Evolutionary conservation across 2,797 vertebrate species (phyloP).

Genomic region (Spondyliosoma cantharus): DNA sequence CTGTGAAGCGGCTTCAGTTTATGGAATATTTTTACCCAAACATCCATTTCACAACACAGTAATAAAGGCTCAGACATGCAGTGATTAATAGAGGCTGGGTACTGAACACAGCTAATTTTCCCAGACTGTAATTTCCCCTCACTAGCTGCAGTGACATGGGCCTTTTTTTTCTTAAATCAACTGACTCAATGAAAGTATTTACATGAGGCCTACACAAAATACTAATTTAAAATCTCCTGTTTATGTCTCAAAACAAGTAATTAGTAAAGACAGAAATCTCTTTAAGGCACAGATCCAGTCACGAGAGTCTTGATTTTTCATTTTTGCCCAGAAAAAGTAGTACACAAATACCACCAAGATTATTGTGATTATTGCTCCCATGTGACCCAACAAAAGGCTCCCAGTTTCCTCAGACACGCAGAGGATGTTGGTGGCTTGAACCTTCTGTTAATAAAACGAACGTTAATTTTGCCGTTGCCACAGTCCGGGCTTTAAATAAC

Average conservation of each 20-base stretch:
- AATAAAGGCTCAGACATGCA: conserved; percentile 37
- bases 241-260: conserved; percentile 9
- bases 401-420: neutral
- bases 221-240: conserved; percentile 4
- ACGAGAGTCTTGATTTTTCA: neutral
- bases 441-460: conserved; percentile 9
- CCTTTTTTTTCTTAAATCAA: conserved; percentile 5
- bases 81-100: conserved; percentile 51
- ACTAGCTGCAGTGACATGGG: conserved; percentile 15
- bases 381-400: conserved; percentile 22
- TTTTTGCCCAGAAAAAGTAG: neutral
- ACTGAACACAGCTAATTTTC: conserved; percentile 43
- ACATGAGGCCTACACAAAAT: conserved; percentile 6
- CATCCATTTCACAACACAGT: conserved; percentile 55
- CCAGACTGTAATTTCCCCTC: conserved; percentile 54
- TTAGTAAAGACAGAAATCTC: neutral
- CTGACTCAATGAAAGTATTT: conserved; percentile 31
- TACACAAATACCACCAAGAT: conserved; percentile 5
- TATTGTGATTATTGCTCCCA: conserved; percentile 15
- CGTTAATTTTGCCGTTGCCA: conserved; percentile 7
- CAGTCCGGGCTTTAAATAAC: conserved; percentile 54
- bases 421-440: conserved; percentile 1
- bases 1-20: conserved; percentile 31
- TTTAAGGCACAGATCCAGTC: conserved; percentile 2
- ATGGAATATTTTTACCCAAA: conserved; percentile 70